Conservation (phyloP, 37 sponge, comb jelly and placozoan species). For the Oopsacas minuta region DNA sequence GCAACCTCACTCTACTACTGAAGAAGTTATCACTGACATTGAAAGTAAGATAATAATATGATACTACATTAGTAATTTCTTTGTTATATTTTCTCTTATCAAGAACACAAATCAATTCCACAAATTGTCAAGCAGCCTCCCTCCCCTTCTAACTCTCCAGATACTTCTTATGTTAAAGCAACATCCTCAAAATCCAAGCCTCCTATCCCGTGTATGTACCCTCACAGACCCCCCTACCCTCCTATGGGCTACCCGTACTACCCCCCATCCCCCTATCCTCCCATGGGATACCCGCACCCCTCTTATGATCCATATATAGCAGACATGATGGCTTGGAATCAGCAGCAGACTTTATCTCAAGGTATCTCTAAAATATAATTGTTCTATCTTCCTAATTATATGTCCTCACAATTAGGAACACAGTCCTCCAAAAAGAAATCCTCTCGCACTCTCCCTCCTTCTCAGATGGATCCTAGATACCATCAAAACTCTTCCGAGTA, state of each 20-base stretch:
- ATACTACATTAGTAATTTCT: too few species aligned
- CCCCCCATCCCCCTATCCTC: neutral
- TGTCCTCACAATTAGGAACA: neutral
- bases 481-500: neutral
- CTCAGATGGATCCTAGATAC: neutral
- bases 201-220: neutral
- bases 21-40: neutral
- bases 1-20: constrained; percentile 7
- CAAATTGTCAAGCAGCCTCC: too few species aligned
- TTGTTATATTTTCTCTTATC: too few species aligned
- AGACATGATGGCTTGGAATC: neutral
- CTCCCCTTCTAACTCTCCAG: too few species aligned
- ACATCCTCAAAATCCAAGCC: neutral
- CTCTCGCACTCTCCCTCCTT: neutral
- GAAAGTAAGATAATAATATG: neutral
- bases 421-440: neutral
- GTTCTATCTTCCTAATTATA: neutral
- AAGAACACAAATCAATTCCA: too few species aligned
- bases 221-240: neutral
- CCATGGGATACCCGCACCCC: neutral
- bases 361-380: neutral
- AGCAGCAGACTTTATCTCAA: neutral
- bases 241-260: neutral
- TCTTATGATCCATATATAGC: neutral
- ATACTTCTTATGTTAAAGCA: neutral